Conservation (phyloP, 2,113 vertebrate species). For the Guaruba guarouba region DNA sequence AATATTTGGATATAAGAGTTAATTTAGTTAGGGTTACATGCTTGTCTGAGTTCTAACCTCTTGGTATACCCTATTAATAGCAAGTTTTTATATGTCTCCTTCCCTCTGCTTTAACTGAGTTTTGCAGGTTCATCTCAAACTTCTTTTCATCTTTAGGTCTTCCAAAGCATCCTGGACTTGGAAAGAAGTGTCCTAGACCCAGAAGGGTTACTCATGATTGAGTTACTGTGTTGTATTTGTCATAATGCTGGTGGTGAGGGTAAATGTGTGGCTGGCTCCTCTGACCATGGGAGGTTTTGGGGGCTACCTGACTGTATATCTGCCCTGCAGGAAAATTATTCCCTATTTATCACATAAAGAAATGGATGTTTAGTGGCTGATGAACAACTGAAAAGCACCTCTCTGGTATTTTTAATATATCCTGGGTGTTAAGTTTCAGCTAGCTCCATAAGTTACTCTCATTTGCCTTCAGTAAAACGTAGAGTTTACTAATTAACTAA, state of each 20-base stretch:
- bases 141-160: background rate
- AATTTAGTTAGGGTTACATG: background rate
- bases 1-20: background rate
- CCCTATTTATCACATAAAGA: background rate
- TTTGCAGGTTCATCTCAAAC: accelerated
- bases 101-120: background rate
- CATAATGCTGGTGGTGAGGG: background rate
- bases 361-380: background rate
- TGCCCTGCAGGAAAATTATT: background rate
- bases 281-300: background rate
- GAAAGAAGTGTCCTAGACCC: background rate
- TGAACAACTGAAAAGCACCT: background rate
- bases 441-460: background rate
- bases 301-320: background rate
- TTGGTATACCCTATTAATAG: background rate
- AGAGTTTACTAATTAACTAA: background rate
- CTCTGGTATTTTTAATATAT: background rate
- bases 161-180: background rate
- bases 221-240: background rate
- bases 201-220: background rate
- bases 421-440: background rate
- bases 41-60: background rate
- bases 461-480: background rate
- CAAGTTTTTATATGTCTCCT: background rate
- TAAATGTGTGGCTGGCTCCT: background rate